A percentile compares a stretch with the other conserved stretches of the same genome.
Evolutionary conservation across 2,888 invertebrate species (phyloP).

Genomic region (Lepidochitona cinerea): DNA sequence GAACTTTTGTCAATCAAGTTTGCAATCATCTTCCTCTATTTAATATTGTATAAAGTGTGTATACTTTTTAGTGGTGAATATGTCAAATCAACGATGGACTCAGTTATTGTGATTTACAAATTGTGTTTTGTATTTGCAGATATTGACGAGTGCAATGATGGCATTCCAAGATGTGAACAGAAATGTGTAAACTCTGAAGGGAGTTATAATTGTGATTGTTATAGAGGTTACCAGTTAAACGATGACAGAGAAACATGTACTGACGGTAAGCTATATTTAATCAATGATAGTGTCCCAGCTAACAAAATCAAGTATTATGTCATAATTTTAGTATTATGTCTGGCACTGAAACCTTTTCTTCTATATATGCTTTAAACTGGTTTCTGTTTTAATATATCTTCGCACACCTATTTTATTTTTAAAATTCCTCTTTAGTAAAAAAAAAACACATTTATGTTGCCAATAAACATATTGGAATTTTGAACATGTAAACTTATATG

Average conservation of each 20-base stretch:
- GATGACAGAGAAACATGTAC: background rate
- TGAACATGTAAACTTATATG: background rate
- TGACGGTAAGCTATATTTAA: background rate
- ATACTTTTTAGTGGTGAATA: no score
- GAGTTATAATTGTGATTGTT: background rate
- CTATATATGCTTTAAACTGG: background rate
- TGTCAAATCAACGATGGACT: background rate
- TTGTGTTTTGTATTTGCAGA: background rate
- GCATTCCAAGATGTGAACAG: background rate
- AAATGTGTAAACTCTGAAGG: background rate
- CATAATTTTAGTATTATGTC: no score
- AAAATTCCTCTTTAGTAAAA: no score
- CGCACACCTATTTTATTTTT: background rate
- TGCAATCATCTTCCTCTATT: no score
- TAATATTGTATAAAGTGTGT: no score
- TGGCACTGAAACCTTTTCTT: background rate
- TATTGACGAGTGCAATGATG: constrained; percentile 11
- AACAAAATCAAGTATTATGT: background rate
- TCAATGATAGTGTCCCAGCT: background rate
- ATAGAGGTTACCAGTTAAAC: background rate
- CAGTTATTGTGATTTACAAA: background rate
- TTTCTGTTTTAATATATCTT: no score
- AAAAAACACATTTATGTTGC: no score
- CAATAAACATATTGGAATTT: no score
- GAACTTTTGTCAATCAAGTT: no score